These are phyloP conservation scores for Rhagonycha lutea DNA, from an alignment of 2,888 invertebrate species.

Conservation along the genomic window DNA sequence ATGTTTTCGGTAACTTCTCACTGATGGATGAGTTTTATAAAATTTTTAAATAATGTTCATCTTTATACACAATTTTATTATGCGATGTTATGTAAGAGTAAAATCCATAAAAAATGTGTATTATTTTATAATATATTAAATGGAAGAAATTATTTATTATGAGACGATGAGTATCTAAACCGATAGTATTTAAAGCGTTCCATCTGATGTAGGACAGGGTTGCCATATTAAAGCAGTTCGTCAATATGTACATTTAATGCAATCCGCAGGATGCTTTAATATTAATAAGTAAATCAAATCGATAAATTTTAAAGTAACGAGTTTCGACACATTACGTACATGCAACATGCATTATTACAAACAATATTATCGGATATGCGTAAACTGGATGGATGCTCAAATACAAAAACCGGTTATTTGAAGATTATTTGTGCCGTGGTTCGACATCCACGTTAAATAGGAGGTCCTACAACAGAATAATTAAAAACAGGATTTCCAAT, in stretches of 20 bases:
- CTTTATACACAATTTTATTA: background rate
- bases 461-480: too few species aligned
- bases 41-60: background rate
- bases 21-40: background rate
- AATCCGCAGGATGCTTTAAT: background rate
- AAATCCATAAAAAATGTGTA: background rate
- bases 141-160: background rate
- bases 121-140: background rate
- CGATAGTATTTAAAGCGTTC: background rate
- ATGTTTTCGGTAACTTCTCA: too few species aligned
- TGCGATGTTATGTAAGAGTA: background rate
- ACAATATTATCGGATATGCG: too few species aligned
- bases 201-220: background rate
- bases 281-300: background rate
- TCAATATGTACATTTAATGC: background rate
- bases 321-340: background rate
- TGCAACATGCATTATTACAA: too few species aligned
- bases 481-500: too few species aligned
- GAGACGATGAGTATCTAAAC: too few species aligned
- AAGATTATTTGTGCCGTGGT: too few species aligned
- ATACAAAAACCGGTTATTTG: too few species aligned
- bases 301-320: background rate
- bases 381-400: too few species aligned
- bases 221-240: background rate
- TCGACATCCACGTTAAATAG: too few species aligned